Percentiles rank a stretch among this genome's conserved stretches.
Evolutionary conservation across 92 coral and sea anemone species (phyloP).

Genomic region (Zoanthus sociatus): DNA sequence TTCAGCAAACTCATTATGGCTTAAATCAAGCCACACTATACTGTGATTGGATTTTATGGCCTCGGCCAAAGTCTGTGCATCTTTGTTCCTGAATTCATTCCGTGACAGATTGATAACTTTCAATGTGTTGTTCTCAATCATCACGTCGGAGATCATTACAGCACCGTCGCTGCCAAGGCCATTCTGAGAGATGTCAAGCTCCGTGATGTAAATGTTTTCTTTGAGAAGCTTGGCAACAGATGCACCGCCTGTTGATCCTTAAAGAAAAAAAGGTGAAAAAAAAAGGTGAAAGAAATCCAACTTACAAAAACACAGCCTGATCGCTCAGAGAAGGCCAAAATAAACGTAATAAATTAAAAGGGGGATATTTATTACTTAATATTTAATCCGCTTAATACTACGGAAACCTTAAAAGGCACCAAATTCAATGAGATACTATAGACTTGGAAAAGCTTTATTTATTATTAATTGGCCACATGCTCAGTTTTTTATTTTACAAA

Average conservation of each 20-base stretch:
- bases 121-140: slow-evolving; percentile 71
- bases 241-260: slow-evolving; percentile 76
- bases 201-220: slow-evolving; percentile 87
- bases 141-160: slow-evolving; percentile 72
- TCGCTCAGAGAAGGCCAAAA: no score
- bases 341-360: no score
- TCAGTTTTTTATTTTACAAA: no score
- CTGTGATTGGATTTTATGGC: slow-evolving; percentile 71
- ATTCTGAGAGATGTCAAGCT: slow-evolving; percentile 81
- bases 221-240: slow-evolving; percentile 72
- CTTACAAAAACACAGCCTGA: no score
- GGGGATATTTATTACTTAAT: no score
- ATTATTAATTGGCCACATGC: no score
- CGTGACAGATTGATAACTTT: slow-evolving; percentile 69
- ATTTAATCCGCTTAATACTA: no score
- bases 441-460: no score
- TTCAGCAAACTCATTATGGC: slow-evolving; percentile 84
- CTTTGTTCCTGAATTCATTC: slow-evolving; percentile 76
- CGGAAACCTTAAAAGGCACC: no score
- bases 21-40: slow-evolving; percentile 70
- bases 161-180: slow-evolving; percentile 70
- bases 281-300: neutral
- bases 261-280: neutral
- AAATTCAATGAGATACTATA: no score
- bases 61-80: slow-evolving; percentile 70